These are phyloP conservation scores for Hexactinellida sp. DNA, from an alignment of 37 sponge, comb jelly and placozoan species.

Conservation along the genomic window DNA sequence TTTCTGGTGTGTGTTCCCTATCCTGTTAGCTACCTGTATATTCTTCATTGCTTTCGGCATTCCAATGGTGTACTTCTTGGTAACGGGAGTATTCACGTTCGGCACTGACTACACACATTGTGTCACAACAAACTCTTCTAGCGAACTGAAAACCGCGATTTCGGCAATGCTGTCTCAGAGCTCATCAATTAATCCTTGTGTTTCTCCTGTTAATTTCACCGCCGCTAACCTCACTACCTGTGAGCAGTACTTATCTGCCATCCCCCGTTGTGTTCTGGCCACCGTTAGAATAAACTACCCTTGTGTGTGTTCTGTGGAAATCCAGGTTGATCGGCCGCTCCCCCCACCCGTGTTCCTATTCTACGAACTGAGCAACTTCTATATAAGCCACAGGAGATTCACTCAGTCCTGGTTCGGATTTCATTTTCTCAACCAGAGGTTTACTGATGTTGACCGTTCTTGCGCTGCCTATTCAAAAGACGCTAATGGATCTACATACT, in stretches of 20 bases:
- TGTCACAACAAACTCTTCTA: background rate
- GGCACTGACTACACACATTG: background rate
- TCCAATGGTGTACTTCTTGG: background rate
- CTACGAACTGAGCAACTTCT: background rate
- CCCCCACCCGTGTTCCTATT: background rate
- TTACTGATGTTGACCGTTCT: too few relatives aligned
- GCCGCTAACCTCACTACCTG: background rate
- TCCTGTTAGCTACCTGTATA: background rate
- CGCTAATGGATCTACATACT: background rate
- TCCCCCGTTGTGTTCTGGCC: background rate
- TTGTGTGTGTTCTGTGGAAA: background rate
- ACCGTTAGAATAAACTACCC: background rate
- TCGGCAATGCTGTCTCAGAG: background rate
- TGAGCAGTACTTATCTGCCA: background rate
- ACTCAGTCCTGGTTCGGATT: background rate
- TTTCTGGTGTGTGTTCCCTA: background rate
- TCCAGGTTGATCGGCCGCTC: background rate
- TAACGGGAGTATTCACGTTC: background rate
- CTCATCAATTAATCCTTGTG: background rate
- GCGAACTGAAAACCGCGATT: background rate
- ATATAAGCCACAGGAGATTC: background rate
- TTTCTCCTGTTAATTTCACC: background rate
- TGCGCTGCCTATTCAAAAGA: background rate
- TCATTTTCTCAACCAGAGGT: background rate
- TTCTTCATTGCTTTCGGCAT: background rate